Conservation (phyloP, 2,888 invertebrate species). For the Drosophila greeni region DNA sequence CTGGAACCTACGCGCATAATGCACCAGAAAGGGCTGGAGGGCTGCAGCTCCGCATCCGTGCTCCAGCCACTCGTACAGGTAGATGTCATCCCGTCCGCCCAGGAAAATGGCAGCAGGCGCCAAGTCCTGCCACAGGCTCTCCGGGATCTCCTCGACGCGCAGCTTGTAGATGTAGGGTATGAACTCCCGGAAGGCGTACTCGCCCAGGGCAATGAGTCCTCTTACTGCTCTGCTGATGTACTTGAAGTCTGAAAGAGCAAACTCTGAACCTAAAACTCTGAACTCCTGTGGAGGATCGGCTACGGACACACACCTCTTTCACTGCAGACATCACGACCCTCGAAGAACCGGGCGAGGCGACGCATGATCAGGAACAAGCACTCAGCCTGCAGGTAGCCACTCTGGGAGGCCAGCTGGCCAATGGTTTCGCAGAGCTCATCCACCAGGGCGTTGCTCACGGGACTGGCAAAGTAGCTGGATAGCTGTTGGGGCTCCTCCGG, state of each 20-base stretch:
- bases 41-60: conserved; percentile 75
- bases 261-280: not conserved
- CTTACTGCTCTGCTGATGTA: conserved; percentile 75
- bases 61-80: conserved; percentile 78
- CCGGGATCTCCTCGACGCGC: conserved; percentile 67
- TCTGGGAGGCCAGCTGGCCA: conserved; percentile 72
- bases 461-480: conserved; percentile 74
- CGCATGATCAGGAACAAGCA: conserved; percentile 73
- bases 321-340: conserved; percentile 61
- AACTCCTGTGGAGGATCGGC: not conserved
- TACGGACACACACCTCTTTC: conserved; percentile 60
- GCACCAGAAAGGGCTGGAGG: conserved; percentile 76
- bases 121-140: conserved; percentile 71
- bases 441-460: conserved; percentile 65
- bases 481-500: conserved; percentile 53
- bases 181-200: conserved; percentile 77
- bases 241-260: conserved; percentile 70
- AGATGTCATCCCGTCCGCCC: conserved; percentile 76
- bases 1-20: conserved; percentile 69
- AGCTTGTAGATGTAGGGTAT: conserved; percentile 76
- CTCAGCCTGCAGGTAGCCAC: conserved; percentile 76
- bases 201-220: conserved; percentile 76
- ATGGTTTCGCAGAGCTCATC: conserved; percentile 76
- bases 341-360: conserved; percentile 74
- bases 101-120: conserved; percentile 74